Evolutionary conservation across 2,797 vertebrate genomes (phyloP).

Genomic region (Pantherophis alleghaniensis): DNA sequence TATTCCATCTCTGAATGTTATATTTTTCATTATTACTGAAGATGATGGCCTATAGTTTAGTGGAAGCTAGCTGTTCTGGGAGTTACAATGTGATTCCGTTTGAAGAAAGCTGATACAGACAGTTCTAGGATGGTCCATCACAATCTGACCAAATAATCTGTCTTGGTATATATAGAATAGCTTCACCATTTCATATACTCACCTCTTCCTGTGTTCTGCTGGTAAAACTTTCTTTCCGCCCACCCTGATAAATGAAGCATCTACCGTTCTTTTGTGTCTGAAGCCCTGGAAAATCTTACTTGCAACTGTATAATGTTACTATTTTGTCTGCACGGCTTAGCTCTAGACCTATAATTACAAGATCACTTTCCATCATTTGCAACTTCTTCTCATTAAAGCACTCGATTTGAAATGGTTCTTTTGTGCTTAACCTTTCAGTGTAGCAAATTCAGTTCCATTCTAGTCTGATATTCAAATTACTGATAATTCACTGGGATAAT

Average conservation of each 20-base stretch:
- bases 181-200: background rate
- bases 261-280: background rate
- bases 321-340: background rate
- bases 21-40: background rate
- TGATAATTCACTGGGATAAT: background rate
- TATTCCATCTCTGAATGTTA: background rate
- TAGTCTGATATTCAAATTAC: rapidly evolving
- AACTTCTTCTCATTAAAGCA: background rate
- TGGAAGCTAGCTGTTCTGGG: background rate
- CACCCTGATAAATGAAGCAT: background rate
- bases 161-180: background rate
- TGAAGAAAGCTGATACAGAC: background rate
- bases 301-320: conserved; percentile 4
- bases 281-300: background rate
- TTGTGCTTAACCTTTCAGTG: background rate
- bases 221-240: conserved; percentile 13
- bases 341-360: background rate
- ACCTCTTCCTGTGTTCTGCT: conserved; percentile 23
- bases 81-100: background rate
- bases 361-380: background rate
- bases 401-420: conserved; percentile 28
- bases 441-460: conserved; percentile 2
- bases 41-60: background rate
- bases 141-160: background rate
- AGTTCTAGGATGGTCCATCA: background rate